phyloP scores from a whole-genome alignment of 2,113 vertebrate species.

The Sorex araneus region DNA sequence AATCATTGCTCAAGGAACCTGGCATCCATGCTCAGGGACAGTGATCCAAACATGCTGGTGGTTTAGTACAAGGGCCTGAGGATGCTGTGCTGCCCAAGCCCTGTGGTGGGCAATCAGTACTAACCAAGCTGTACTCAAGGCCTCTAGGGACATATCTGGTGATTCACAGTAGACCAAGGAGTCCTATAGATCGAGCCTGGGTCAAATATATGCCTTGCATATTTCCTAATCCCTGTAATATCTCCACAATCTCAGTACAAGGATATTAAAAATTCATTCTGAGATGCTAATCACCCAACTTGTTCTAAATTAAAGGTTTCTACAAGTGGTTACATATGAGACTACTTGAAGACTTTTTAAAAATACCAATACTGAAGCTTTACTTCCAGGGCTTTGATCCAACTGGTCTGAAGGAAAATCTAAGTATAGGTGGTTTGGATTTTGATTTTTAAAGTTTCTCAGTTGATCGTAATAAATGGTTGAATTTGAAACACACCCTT shows the following conservation, averaged over 20 bases:
- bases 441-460: background rate
- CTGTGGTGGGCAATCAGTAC: no score
- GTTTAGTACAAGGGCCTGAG: no score
- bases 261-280: background rate
- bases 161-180: no score
- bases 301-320: background rate
- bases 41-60: no score
- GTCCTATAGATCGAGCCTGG: no score
- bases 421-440: background rate
- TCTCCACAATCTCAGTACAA: background rate
- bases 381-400: background rate
- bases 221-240: background rate
- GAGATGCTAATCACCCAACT: background rate
- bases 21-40: no score
- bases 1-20: no score
- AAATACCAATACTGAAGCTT: background rate
- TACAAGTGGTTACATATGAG: background rate
- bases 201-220: no score
- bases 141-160: no score
- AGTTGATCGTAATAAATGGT: background rate
- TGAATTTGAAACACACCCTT: conserved; percentile 7
- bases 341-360: background rate
- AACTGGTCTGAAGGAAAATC: background rate
- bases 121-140: no score
- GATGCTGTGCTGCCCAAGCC: no score